Conservation (phyloP, 2,113 vertebrate species). For the Gobiocypris rarus region DNA sequence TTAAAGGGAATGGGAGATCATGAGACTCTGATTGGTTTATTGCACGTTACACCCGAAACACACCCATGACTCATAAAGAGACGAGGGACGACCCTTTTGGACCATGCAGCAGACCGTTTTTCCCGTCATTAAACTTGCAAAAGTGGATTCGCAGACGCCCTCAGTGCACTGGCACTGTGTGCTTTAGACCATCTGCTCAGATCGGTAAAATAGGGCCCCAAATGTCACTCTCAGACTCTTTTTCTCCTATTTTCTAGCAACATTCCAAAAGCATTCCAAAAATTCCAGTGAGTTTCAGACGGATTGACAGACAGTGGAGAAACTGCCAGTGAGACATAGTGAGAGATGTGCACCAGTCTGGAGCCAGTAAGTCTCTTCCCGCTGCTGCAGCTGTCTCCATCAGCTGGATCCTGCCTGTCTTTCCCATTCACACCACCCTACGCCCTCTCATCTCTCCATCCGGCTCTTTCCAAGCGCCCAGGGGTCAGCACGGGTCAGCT, state of each 20-base stretch:
- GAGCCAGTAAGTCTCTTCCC: slow-evolving; percentile 35
- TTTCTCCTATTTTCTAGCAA: slow-evolving; percentile 9
- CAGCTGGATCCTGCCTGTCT: slow-evolving; percentile 28
- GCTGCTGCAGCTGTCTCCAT: slow-evolving; percentile 31
- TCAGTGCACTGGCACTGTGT: no score
- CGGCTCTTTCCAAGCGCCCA: slow-evolving; percentile 34
- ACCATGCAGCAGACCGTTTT: no score
- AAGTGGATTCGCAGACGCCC: no score
- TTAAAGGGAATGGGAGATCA: no score
- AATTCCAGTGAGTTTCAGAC: slow-evolving; percentile 19
- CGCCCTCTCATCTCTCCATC: slow-evolving; percentile 13
- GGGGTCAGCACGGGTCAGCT: slow-evolving; percentile 37
- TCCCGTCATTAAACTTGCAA: no score
- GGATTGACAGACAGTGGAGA: neutral
- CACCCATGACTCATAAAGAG: no score
- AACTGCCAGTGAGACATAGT: slow-evolving; percentile 14
- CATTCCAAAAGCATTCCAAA: slow-evolving; percentile 4
- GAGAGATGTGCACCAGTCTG: slow-evolving; percentile 15
- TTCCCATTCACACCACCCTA: slow-evolving; percentile 14
- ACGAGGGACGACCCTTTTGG: no score
- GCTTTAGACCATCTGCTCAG: no score
- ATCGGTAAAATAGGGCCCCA: neutral
- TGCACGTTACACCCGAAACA: no score
- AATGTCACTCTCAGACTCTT: slow-evolving; percentile 15
- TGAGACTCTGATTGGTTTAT: no score